Evolutionary conservation across 2,113 vertebrate genomes (phyloP).

Genomic region (Formicarius rufipectus): DNA sequence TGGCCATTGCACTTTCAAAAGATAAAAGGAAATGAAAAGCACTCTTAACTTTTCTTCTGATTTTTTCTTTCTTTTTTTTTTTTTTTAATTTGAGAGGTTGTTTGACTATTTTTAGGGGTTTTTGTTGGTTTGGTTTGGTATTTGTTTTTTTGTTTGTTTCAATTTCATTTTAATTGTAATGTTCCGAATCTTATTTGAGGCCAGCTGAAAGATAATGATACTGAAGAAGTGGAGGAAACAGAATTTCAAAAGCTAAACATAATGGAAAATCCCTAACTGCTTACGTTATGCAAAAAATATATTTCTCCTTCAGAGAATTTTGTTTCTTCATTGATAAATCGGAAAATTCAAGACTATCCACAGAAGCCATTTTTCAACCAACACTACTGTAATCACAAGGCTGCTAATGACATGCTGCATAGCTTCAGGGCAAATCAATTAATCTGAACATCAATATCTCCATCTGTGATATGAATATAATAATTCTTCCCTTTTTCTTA

Average conservation of each 20-base stretch:
- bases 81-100: background rate
- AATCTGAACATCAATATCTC: constrained; percentile 63
- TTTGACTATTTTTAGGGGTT: background rate
- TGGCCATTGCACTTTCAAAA: background rate
- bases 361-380: constrained; percentile 1
- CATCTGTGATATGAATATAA: constrained; percentile 55
- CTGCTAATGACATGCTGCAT: constrained; percentile 43
- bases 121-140: too few relatives aligned
- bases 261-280: background rate
- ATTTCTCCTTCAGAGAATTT: background rate
- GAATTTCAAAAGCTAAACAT: background rate
- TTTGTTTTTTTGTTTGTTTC: too few relatives aligned
- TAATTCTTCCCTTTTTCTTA: constrained; percentile 29
- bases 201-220: background rate
- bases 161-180: background rate
- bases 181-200: background rate
- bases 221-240: background rate
- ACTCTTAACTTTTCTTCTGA: background rate
- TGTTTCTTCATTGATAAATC: background rate
- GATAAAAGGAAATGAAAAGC: background rate
- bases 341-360: background rate
- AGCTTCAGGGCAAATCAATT: constrained; percentile 60
- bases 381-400: background rate
- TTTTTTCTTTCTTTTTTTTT: background rate
- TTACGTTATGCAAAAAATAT: background rate